phyloP scores from a whole-genome alignment of 2,888 invertebrate species.

The Meloe dianella region DNA sequence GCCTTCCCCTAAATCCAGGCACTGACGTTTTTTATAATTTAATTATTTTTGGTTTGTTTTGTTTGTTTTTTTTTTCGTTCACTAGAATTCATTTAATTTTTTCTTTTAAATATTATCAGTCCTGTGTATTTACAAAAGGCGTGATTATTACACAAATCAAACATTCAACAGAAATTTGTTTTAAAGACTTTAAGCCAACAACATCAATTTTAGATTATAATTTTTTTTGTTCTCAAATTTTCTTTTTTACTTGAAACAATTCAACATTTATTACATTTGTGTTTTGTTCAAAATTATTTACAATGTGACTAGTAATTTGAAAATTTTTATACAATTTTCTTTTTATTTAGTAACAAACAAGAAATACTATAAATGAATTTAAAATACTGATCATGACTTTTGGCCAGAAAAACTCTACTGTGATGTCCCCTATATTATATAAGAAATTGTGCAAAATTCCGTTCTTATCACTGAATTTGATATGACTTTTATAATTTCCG shows the following conservation, averaged over 20 bases:
- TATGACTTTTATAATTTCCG: not conserved
- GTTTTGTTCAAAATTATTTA: constrained; percentile 1
- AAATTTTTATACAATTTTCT: not conserved
- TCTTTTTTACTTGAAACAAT: not conserved
- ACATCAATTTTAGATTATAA: constrained; percentile 34
- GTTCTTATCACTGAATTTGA: not conserved
- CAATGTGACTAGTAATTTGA: not conserved
- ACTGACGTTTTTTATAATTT: constrained; percentile 47
- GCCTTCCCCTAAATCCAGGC: constrained; percentile 50
- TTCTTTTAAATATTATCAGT: constrained; percentile 45
- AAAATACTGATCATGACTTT: not conserved
- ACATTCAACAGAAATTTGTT: not conserved
- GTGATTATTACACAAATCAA: constrained; percentile 31
- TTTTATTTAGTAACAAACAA: not conserved
- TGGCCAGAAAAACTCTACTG: constrained; percentile 5
- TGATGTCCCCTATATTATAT: not conserved
- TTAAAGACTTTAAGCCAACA: constrained; percentile 24
- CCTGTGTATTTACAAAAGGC: constrained; percentile 53
- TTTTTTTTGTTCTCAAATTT: constrained; percentile 34
- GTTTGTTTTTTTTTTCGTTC: constrained; percentile 17
- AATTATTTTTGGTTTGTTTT: constrained; percentile 24
- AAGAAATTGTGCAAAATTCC: not conserved
- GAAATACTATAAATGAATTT: not conserved
- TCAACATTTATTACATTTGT: not conserved
- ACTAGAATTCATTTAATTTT: constrained; percentile 2